A percentile compares a stretch with the other conserved stretches of the same genome.
These are phyloP conservation scores for Morinoia aosen DNA, from an alignment of 2,888 invertebrate genomes.

Conservation along the genomic window DNA sequence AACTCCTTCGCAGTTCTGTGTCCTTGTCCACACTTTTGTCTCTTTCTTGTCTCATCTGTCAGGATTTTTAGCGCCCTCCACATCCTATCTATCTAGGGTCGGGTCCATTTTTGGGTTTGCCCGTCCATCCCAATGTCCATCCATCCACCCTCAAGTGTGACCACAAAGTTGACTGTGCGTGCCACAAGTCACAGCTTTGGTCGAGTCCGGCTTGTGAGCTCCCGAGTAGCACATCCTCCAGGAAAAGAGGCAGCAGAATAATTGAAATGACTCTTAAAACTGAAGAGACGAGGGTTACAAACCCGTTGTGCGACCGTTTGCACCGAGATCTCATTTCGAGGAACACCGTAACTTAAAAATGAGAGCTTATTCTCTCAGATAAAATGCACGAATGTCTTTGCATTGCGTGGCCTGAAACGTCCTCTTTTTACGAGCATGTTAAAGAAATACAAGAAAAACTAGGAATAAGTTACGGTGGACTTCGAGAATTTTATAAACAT, in stretches of 20 bases:
- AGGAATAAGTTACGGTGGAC: not conserved
- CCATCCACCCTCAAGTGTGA: constrained; percentile 33
- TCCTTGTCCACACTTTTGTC: constrained; percentile 27
- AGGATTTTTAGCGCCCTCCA: constrained; percentile 25
- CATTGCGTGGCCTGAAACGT: not conserved
- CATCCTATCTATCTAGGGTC: constrained; percentile 44
- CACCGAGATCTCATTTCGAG: not conserved
- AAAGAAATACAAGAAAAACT: not conserved
- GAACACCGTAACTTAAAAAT: not conserved
- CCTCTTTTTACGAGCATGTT: not conserved
- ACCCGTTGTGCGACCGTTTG: not conserved
- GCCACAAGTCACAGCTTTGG: constrained; percentile 43
- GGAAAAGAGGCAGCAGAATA: not conserved
- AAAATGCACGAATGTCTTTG: not conserved
- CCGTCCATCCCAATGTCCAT: constrained; percentile 5
- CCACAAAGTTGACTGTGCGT: constrained; percentile 23
- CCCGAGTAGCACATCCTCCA: not conserved
- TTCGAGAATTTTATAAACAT: not conserved
- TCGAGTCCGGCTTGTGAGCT: not conserved
- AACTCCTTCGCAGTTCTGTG: not conserved
- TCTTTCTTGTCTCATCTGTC: constrained; percentile 32
- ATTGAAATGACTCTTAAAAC: not conserved
- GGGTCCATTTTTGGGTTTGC: constrained; percentile 36
- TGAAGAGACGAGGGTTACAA: not conserved
- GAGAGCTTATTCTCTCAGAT: not conserved